Evolutionary conservation across 2,113 vertebrate genomes (phyloP).

Genomic region (Channa argus): DNA sequence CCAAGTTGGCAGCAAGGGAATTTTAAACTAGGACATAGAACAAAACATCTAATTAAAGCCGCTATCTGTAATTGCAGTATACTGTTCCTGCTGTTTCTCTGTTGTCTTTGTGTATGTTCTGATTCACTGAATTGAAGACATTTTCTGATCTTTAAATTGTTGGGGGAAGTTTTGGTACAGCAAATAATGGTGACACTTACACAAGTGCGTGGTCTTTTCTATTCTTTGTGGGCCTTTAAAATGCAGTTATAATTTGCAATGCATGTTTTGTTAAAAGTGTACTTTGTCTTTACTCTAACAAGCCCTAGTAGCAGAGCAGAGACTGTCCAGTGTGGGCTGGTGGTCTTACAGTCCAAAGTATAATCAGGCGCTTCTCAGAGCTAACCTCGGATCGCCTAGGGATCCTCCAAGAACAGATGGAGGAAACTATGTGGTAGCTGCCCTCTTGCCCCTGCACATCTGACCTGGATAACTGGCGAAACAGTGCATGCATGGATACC

Average conservation of each 20-base stretch:
- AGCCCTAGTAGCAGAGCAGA: background rate
- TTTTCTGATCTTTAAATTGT: slow-evolving; percentile 28
- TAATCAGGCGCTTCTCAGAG: slow-evolving; percentile 9
- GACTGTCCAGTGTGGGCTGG: background rate
- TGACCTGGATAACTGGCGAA: slow-evolving; percentile 32
- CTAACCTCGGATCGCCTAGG: slow-evolving; percentile 2
- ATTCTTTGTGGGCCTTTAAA: background rate
- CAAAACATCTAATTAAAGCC: slow-evolving; percentile 51
- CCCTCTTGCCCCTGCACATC: background rate
- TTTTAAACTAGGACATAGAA: slow-evolving; percentile 51
- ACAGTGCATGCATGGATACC: slow-evolving; percentile 28
- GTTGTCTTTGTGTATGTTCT: slow-evolving; percentile 11
- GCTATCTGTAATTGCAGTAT: slow-evolving; percentile 22
- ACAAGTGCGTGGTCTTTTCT: background rate
- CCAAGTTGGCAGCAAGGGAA: slow-evolving; percentile 22
- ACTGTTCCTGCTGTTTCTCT: slow-evolving; percentile 18
- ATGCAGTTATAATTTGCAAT: background rate
- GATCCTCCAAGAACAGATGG: slow-evolving; percentile 15
- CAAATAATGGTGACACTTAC: background rate
- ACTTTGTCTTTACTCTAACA: background rate
- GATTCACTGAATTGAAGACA: background rate
- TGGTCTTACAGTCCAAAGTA: slow-evolving; percentile 16
- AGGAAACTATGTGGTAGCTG: background rate
- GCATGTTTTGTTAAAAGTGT: background rate
- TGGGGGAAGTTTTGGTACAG: slow-evolving; percentile 4